These are phyloP conservation scores for Protophormia terraenovae DNA, from an alignment of 2,888 invertebrate genomes.

Conservation along the genomic window DNA sequence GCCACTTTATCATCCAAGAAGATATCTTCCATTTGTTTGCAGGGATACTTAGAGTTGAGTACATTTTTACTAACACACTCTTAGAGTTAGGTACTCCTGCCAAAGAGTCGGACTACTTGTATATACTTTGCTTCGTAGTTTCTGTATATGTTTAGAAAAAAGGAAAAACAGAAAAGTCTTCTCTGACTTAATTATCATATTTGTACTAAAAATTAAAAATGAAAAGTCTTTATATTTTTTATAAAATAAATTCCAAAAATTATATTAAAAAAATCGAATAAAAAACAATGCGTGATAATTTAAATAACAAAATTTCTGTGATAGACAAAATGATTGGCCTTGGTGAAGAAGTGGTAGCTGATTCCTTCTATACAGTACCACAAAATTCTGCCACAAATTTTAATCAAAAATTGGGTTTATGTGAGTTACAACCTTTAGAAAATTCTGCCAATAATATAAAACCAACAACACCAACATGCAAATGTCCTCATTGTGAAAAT, in stretches of 20 bases:
- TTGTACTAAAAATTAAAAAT: neutral
- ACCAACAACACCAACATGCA: slow-evolving; percentile 53
- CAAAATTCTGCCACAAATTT: slow-evolving; percentile 74
- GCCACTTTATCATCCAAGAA: too few species aligned
- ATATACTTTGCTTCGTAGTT: too few species aligned
- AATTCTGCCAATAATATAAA: neutral
- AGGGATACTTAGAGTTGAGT: too few species aligned
- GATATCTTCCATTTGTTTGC: too few species aligned
- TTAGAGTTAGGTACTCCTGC: too few species aligned
- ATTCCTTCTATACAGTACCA: slow-evolving; percentile 73
- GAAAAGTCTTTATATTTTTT: too few species aligned
- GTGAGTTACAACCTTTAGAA: slow-evolving; percentile 5
- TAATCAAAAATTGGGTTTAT: slow-evolving; percentile 41
- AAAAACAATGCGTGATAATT: slow-evolving; percentile 69
- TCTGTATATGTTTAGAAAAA: too few species aligned
- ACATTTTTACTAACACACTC: too few species aligned
- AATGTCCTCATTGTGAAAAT: slow-evolving; percentile 76
- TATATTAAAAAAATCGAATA: neutral
- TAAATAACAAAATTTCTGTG: slow-evolving; percentile 75
- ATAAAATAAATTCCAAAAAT: neutral
- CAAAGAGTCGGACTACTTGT: too few species aligned
- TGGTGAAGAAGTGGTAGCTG: slow-evolving; percentile 69
- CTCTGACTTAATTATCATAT: slow-evolving; percentile 3
- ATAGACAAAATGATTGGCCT: slow-evolving; percentile 73
- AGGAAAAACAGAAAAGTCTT: neutral